Conservation (phyloP, 2,888 invertebrate genomes). For the Rhamnusium bicolor region DNA sequence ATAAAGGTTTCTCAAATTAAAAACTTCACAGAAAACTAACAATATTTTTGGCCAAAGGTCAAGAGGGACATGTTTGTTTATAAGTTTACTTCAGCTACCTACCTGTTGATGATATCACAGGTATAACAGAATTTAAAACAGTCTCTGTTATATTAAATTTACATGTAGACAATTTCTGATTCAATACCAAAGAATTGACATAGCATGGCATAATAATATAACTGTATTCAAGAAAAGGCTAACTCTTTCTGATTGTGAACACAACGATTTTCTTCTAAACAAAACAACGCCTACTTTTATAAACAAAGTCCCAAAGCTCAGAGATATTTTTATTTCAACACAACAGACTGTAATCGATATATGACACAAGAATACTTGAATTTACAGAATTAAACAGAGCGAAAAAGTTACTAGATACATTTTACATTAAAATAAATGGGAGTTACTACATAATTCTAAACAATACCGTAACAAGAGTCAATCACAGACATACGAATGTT, state of each 20-base stretch:
- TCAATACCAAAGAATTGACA: constrained; percentile 13
- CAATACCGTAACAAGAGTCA: constrained; percentile 55
- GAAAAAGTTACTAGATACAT: constrained; percentile 23
- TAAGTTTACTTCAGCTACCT: constrained; percentile 4
- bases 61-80: constrained; percentile 30
- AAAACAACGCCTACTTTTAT: constrained; percentile 32
- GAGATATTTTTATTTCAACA: background rate
- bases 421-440: constrained; percentile 35
- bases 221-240: constrained; percentile 6
- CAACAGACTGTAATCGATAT: background rate
- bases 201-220: background rate
- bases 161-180: constrained; percentile 17
- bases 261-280: constrained; percentile 6
- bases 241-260: background rate
- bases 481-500: constrained; percentile 50
- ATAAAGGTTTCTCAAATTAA: background rate
- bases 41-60: constrained; percentile 19
- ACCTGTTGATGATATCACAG: constrained; percentile 33
- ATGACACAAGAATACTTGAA: constrained; percentile 5
- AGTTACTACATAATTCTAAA: constrained; percentile 49
- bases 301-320: constrained; percentile 3
- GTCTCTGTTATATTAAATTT: constrained; percentile 8
- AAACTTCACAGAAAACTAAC: background rate
- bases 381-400: constrained; percentile 21
- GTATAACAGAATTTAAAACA: constrained; percentile 14